phyloP scores from a whole-genome alignment of 2,113 vertebrate species.

The Paradoxurus hermaphroditus region DNA sequence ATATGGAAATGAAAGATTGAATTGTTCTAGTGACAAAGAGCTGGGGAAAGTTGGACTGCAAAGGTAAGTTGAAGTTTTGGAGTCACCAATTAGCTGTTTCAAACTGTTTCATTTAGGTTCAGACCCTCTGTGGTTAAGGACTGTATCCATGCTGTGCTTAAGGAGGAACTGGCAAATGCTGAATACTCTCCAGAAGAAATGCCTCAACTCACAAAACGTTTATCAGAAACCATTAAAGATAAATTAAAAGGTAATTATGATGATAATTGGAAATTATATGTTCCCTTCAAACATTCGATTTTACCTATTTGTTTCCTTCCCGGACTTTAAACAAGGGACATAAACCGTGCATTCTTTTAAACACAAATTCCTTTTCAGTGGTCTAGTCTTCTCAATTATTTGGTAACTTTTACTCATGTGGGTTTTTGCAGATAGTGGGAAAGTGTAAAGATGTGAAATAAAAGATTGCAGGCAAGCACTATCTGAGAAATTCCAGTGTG shows the following conservation, averaged over 20 bases:
- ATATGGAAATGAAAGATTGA: not conserved
- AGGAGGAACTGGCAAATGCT: constrained; percentile 85
- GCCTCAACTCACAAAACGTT: constrained; percentile 81
- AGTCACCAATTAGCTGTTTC: not conserved
- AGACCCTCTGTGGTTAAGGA: constrained; percentile 89
- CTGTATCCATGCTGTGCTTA: constrained; percentile 89
- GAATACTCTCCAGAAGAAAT: constrained; percentile 88
- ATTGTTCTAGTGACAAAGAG: not conserved
- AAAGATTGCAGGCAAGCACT: not conserved
- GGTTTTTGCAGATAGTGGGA: constrained; percentile 24
- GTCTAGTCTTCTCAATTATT: constrained; percentile 37
- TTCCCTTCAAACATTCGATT: not conserved
- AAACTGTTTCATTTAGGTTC: constrained; percentile 85
- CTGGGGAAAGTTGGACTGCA: not conserved
- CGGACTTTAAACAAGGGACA: not conserved
- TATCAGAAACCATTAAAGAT: constrained; percentile 91
- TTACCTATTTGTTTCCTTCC: not conserved
- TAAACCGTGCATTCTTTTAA: not conserved
- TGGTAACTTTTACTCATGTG: constrained; percentile 12
- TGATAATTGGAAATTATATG: not conserved
- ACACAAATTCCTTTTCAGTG: not conserved
- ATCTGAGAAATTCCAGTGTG: not conserved
- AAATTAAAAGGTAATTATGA: constrained; percentile 89
- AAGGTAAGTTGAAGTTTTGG: not conserved
- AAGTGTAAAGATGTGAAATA: constrained; percentile 18